Base-by-base conservation (phyloP, 37 sponge, comb jelly and placozoan species). In the Axinella damicornis region DNA sequence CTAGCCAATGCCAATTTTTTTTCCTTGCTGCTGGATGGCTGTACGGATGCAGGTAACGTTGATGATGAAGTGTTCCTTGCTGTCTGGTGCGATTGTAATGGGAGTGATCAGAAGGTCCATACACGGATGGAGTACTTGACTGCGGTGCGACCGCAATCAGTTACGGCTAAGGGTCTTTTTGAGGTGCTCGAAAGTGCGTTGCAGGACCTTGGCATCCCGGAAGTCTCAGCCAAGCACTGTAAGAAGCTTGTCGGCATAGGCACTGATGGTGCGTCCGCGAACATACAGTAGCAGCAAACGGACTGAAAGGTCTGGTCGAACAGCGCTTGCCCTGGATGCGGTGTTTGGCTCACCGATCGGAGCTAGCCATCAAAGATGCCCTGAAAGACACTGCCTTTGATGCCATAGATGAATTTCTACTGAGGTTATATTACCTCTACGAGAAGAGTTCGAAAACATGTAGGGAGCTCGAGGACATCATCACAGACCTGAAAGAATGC, bases 21-120 rank as follows among this genome's bases (percentile, higher is more conserved):
- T 82, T 85, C 82, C 24, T 21, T 81, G 2, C 72, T 91, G 28
- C 30, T 91, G 54, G 91, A 91, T 90, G 90, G 90, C 5, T 90
- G 81, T 33, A 84, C 85, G 52, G 90, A 90, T 59, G 35, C 53
- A 32, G 85, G 73, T 24, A 85, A 90, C 69, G 73, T 74, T 35
- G 90, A 90, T 57, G 73, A 90, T 55, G 85, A 90, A 71, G 19
- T 83, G 59, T 61, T 89, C 27, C 65, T 89, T 40, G 83, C n/a
- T n/a, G n/a, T n/a, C n/a, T n/a, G n/a, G n/a, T n/a, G n/a, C 71
- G 85, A 83, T 82, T 53, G 33, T 56, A 53, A 82, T 39, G 83
- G 78, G 46, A 57, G 18, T 0, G 75, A 74, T 64, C 66, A 87
- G 54, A 87, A 36, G 33, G 54, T 87, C 71, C 87, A 86, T 62